Base-by-base conservation (phyloP, 2,797 vertebrate genomes). In the Rhinatrema bivittatum region DNA sequence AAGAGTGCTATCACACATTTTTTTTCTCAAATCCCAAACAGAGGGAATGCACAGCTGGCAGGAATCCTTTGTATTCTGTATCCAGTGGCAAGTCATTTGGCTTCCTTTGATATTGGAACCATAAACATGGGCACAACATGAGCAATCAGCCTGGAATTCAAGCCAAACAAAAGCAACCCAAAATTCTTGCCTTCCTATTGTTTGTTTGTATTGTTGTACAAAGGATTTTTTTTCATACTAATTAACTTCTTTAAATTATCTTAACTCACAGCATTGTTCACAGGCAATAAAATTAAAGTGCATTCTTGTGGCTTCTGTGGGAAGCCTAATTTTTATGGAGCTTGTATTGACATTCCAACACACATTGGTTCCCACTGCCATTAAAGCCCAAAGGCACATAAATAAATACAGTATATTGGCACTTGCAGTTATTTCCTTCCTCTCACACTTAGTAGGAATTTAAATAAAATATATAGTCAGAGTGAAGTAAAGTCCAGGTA, bases 251-350 rank as follows among this genome's bases (percentile, higher is more conserved):
- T 42, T 31, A 41, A 53, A 38, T 63, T 52, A 46, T 28, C 7
- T 2, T 12, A 12, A 50, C 50, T 53, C 16, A 17, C 32, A 20
- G 25, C 39, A 31, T 46, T 1, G 1, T 36, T 44, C 36, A 28
- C 18, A 34, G 29, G 19, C 18, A 36, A 6, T 50, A 45, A 50
- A 16, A 33, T 44, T 22, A 16, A 33, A 34, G 40, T 43, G 23
- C 39, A 42, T 65, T 70, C 39, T 53, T 50, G 50, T 45, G 53
- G 53, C 33, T 58, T 41, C 16, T 35, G 39, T 30, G 24, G 7
- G 50, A 0, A 0, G 10, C 20, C 26, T 49, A 47, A 27, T 45
- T 50, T 54, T 40, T 17, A 20, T 49, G 59, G 25, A 45, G 40
- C 25, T 56, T 8, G 29, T 14, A 36, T 30, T 29, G 21, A n/a